These are phyloP conservation scores for Endomychus coccineus DNA, from an alignment of 2,888 invertebrate genomes.

Conservation along the genomic window DNA sequence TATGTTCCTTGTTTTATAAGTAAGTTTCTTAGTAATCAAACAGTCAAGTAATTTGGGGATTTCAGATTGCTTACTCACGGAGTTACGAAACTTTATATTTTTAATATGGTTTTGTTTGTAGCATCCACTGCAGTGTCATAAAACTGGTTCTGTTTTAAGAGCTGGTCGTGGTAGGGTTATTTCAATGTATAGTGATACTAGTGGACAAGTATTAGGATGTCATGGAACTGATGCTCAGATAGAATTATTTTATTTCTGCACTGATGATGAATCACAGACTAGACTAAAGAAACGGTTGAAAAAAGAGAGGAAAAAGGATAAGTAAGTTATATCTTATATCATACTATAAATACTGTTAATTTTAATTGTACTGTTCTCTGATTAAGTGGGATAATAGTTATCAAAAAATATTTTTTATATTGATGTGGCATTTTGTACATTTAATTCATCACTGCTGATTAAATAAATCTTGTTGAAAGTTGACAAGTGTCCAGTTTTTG, in stretches of 20 bases:
- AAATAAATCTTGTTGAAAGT: conserved; percentile 4
- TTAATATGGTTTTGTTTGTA: conserved; percentile 32
- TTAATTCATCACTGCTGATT: conserved; percentile 1
- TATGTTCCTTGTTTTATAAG: too few species aligned
- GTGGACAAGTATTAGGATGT: conserved; percentile 67
- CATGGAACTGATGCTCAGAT: conserved; percentile 75
- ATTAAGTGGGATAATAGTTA: too few species aligned
- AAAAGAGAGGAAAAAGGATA: conserved; percentile 59
- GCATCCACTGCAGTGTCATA: conserved; percentile 65
- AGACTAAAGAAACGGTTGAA: conserved; percentile 70
- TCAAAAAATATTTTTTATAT: conserved; percentile 12
- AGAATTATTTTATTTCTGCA: conserved; percentile 76
- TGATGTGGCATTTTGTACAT: too few species aligned
- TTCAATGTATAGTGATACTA: conserved; percentile 63
- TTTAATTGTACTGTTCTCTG: too few species aligned
- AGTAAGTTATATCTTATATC: conserved; percentile 36
- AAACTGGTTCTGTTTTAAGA: conserved; percentile 73
- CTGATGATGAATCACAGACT: conserved; percentile 63
- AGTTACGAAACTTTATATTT: not conserved
- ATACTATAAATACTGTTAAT: not conserved
- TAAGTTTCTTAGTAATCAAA: too few species aligned
- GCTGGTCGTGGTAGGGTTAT: conserved; percentile 73
- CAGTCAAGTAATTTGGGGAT: too few species aligned
- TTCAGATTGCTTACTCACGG: too few species aligned
- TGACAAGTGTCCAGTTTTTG: too few species aligned